Percentiles rank a stretch among this genome's conserved stretches.
phyloP scores from a whole-genome alignment of 2,113 vertebrate genomes.

The Taurulus bubalis region DNA sequence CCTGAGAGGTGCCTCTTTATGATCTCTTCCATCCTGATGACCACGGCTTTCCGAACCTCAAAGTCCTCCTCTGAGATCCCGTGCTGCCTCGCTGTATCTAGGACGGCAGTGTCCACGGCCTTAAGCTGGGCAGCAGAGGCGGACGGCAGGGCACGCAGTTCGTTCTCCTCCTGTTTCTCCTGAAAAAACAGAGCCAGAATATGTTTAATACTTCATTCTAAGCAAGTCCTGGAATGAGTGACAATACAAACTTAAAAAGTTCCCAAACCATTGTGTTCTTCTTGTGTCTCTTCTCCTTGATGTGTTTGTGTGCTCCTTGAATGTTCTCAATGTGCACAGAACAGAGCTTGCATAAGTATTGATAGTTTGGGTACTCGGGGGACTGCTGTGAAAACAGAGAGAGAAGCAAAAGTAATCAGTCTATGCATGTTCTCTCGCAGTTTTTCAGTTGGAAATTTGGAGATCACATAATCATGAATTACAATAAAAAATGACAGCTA shows the following conservation, averaged over 20 bases:
- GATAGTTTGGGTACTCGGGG: conserved; percentile 95
- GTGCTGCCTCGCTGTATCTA: conserved; percentile 86
- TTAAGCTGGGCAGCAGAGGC: conserved; percentile 88
- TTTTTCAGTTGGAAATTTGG: background rate
- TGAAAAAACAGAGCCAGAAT: conserved; percentile 51
- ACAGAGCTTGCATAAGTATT: conserved; percentile 98
- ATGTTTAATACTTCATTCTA: background rate
- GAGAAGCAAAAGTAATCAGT: conserved; percentile 34
- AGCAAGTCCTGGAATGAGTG: background rate
- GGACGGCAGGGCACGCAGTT: conserved; percentile 90
- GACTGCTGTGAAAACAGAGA: conserved; percentile 86
- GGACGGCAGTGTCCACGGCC: conserved; percentile 89
- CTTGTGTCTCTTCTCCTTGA: conserved; percentile 99
- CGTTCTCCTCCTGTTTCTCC: conserved; percentile 99
- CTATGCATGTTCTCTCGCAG: background rate
- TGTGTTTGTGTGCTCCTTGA: conserved; percentile 98
- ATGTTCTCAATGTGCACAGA: conserved; percentile 98
- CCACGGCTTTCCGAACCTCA: conserved; percentile 86
- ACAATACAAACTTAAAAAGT: background rate
- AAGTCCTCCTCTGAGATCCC: conserved; percentile 96
- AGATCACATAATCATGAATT: background rate
- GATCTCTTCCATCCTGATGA: conserved; percentile 91
- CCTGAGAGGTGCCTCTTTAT: conserved; percentile 90
- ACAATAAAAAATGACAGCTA: background rate
- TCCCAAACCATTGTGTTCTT: conserved; percentile 95